Percentiles rank a stretch among this genome's conserved stretches.
Evolutionary conservation across 1,140 invertebrate genomes (phyloP).

Genomic region (Psix sp.): DNA sequence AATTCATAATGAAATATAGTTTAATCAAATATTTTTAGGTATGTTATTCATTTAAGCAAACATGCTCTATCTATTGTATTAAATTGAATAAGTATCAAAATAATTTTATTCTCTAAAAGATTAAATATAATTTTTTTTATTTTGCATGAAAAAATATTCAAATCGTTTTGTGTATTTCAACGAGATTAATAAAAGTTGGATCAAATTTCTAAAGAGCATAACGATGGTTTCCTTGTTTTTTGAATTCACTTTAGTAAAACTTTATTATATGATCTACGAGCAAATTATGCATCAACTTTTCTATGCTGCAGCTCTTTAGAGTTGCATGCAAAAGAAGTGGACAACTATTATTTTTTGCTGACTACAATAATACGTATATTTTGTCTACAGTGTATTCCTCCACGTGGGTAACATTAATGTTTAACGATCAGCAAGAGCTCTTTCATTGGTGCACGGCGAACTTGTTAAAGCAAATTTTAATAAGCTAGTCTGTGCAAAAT

Average conservation of each 20-base stretch:
- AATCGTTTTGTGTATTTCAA: no score
- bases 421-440: slow-evolving; percentile 50
- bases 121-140: no score
- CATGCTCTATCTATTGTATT: no score
- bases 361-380: slow-evolving; percentile 53
- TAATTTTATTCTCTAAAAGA: no score
- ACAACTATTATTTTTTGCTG: slow-evolving; percentile 53
- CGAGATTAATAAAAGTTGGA: no score
- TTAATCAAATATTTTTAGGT: no score
- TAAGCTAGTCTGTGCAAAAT: slow-evolving; percentile 43
- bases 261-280: slow-evolving; percentile 42
- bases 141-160: no score
- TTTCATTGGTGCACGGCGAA: slow-evolving; percentile 42
- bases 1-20: no score
- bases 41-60: no score
- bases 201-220: not conserved
- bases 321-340: slow-evolving; percentile 25
- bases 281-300: slow-evolving; percentile 37
- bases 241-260: slow-evolving; percentile 14
- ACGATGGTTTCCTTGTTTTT: not conserved
- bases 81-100: no score
- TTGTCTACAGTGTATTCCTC: slow-evolving; percentile 37
- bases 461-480: slow-evolving; percentile 55
- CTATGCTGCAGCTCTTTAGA: slow-evolving; percentile 25
- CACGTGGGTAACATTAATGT: slow-evolving; percentile 51